phyloP scores from a whole-genome alignment of 2,797 vertebrate species.

The Eutrigla gurnardus region DNA sequence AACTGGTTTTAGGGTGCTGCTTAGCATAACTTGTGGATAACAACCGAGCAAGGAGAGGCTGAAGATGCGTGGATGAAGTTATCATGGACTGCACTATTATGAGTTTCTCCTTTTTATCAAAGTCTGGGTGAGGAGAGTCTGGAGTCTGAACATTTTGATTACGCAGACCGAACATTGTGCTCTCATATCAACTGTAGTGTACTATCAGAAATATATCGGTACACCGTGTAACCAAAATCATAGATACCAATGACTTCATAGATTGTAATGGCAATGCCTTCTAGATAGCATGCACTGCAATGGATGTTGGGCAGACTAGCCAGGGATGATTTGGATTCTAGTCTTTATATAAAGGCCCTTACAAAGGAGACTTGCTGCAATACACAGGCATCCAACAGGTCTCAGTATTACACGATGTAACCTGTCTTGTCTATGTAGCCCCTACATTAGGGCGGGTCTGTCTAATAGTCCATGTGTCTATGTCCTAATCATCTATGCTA shows the following conservation, averaged over 20 bases:
- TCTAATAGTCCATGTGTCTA: slow-evolving; percentile 35
- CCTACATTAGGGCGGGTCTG: slow-evolving; percentile 46
- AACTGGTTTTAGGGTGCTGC: slow-evolving; percentile 25
- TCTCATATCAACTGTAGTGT: slow-evolving; percentile 8
- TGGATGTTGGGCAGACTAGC: slow-evolving; percentile 17
- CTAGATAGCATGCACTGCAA: slow-evolving; percentile 41
- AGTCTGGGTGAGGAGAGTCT: slow-evolving; percentile 12
- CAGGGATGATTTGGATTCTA: slow-evolving; percentile 13
- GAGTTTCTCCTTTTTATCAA: slow-evolving; percentile 21
- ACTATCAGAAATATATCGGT: slow-evolving; percentile 15
- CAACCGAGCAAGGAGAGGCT: slow-evolving; percentile 19
- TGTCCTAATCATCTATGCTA: slow-evolving; percentile 41
- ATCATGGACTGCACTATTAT: slow-evolving; percentile 17
- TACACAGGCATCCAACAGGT: slow-evolving; percentile 12
- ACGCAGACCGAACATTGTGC: slow-evolving; percentile 16
- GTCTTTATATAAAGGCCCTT: slow-evolving; percentile 39
- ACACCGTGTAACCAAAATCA: slow-evolving; percentile 48
- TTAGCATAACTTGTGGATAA: slow-evolving; percentile 11
- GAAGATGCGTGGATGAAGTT: slow-evolving; percentile 36
- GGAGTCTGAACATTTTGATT: slow-evolving; percentile 27
- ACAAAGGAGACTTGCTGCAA: slow-evolving; percentile 36
- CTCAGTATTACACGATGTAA: slow-evolving; percentile 29
- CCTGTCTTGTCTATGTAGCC: slow-evolving; percentile 55
- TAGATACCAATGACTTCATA: slow-evolving; percentile 14
- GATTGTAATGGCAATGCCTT: slow-evolving; percentile 30